Conservation (phyloP, 2,113 vertebrate genomes). For the Thermophis baileyi region DNA sequence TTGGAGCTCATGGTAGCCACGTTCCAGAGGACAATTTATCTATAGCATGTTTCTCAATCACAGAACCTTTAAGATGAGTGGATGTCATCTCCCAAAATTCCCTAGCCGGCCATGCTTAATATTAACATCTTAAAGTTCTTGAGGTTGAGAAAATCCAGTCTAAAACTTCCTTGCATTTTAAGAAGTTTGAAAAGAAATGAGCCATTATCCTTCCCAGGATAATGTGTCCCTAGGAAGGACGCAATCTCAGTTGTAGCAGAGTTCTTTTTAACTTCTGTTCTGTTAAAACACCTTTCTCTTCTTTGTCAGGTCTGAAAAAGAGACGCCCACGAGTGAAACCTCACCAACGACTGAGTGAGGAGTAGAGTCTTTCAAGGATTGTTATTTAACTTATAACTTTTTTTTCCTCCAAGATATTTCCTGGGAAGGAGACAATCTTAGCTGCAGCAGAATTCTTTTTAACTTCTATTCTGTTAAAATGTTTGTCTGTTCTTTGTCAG, state of each 20-base stretch:
- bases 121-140: too few species aligned
- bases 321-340: background rate
- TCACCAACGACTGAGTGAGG: too few species aligned
- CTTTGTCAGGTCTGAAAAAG: background rate
- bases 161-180: background rate
- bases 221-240: background rate
- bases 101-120: too few species aligned
- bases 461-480: background rate
- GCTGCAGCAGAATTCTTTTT: background rate
- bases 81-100: background rate
- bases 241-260: background rate
- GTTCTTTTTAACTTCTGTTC: background rate
- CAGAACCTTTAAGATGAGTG: background rate
- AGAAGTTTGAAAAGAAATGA: background rate
- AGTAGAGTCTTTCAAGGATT: background rate
- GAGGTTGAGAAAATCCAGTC: too few species aligned
- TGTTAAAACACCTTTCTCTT: background rate
- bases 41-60: background rate
- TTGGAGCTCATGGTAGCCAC: background rate
- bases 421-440: background rate
- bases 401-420: background rate
- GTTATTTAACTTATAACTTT: background rate
- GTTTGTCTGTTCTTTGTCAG: background rate
- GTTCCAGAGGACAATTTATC: background rate
- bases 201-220: background rate